Evolutionary conservation across 2,888 invertebrate genomes (phyloP), one percentile per base, ranked within the genome.

Genomic region (Ornithoptera priamus): DNA sequence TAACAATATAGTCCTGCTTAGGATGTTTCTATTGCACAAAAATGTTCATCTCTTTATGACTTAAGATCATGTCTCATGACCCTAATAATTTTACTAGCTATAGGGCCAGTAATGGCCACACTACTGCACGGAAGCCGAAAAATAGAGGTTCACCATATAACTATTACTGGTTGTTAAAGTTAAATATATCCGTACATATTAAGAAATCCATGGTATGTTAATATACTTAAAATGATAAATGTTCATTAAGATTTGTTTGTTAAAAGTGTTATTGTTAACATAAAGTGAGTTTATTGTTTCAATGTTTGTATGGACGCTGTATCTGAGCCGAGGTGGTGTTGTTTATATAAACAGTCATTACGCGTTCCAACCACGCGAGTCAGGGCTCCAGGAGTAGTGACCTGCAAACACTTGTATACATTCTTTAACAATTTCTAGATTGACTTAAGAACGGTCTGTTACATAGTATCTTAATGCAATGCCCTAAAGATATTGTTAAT

Each of bases 331-430:
- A 71, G 65, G 68, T 66, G 72, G 59, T 69, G 71, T 71, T 58
- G 69, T 76, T 76, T 75, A 73, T 71, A 76, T 79, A 81, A 82
- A 82, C 80, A 81, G 69, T 77, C 70, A 80, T 83, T 81, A 78
- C 75, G 75, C 76, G 80, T 76, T 79, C 72, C 80, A 78, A 67
- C 76, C 78, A 72, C 72, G 79, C 80, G 77, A 75, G 74, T 70
- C 76, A 67, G 65, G 71, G 71, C 72, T 72, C 71, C 60, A 42
- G 58, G 72, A 56, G 68, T 75, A 65, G 62, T 71, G 72, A 73
- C 71, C 75, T 50, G 46, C 64, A 70, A 71, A 67, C 70, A 71
- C 68, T 68, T 68, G 72, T 42, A 17, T 24, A 58, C 22, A 36
- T 39, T 63, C n/a, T 12, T 63, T 22, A 42, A 50, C 39, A 15